Conservation (phyloP, 2,113 vertebrate genomes). For the Ascaphus truei region DNA sequence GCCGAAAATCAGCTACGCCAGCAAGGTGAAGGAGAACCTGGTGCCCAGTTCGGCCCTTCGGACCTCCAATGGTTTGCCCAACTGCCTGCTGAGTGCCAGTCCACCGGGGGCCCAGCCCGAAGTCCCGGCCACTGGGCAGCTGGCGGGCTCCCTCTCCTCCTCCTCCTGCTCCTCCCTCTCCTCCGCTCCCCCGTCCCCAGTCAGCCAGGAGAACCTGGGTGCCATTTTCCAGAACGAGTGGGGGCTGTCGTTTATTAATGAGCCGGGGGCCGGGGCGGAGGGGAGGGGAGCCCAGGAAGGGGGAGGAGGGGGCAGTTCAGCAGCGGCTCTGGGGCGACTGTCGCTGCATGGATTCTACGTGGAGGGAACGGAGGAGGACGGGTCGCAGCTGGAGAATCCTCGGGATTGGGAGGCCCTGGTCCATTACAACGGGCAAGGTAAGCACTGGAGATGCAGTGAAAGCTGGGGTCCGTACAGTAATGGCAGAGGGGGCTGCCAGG, state of each 20-base stretch:
- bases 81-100: not conserved
- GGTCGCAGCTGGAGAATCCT: conserved; percentile 21
- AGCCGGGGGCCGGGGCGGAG: conserved; percentile 37
- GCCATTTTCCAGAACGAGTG: conserved; percentile 78
- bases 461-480: not conserved
- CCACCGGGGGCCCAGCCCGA: not conserved
- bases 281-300: not conserved
- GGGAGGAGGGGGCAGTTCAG: not conserved
- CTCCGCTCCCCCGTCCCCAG: conserved; percentile 18
- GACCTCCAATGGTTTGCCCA: not conserved
- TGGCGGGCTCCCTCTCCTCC: conserved; percentile 15
- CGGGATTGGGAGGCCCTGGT: conserved; percentile 37
- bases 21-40: conserved; percentile 72
- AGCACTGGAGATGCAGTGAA: not conserved
- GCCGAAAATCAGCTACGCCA: conserved; percentile 78
- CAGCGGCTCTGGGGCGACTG: not conserved
- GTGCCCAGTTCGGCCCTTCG: conserved; percentile 40
- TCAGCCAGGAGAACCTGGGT: conserved; percentile 59
- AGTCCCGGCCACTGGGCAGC: not conserved
- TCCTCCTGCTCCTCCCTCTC: conserved; percentile 28
- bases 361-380: not conserved
- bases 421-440: conserved; percentile 35
- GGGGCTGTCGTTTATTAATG: conserved; percentile 79
- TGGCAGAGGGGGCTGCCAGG: not conserved
- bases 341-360: not conserved